phyloP scores from a whole-genome alignment of 2,113 vertebrate genomes.

The Oreochromis niloticus region DNA sequence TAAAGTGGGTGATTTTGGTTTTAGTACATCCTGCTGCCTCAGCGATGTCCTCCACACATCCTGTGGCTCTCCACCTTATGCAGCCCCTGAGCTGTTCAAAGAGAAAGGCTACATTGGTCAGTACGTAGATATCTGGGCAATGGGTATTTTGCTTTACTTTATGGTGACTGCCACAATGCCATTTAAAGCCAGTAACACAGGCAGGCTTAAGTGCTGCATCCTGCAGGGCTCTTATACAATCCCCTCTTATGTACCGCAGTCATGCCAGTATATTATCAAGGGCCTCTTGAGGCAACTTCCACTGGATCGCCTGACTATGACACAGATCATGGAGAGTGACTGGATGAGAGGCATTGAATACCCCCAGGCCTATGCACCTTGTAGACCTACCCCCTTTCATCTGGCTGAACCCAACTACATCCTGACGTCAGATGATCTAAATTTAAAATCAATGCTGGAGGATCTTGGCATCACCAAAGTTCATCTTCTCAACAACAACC shows the following conservation, averaged over 20 bases:
- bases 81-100: constrained; percentile 71
- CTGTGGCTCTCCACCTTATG: constrained; percentile 74
- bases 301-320: constrained; percentile 39
- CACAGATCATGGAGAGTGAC: constrained; percentile 44
- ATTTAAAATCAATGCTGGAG: constrained; percentile 52
- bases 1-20: constrained; percentile 77
- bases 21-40: constrained; percentile 58
- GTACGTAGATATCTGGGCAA: constrained; percentile 66
- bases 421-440: constrained; percentile 50
- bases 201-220: constrained; percentile 54
- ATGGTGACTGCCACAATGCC: constrained; percentile 70
- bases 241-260: constrained; percentile 47
- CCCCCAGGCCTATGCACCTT: constrained; percentile 29
- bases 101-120: constrained; percentile 60
- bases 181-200: constrained; percentile 60
- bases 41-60: constrained; percentile 58
- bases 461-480: constrained; percentile 61
- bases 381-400: constrained; percentile 34
- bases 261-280: constrained; percentile 63
- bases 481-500: constrained; percentile 53
- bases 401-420: constrained; percentile 28
- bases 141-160: constrained; percentile 75
- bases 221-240: constrained; percentile 65
- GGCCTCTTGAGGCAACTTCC: constrained; percentile 59
- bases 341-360: constrained; percentile 66